Base-by-base conservation (phyloP, 2,888 invertebrate species). In the Penaeus monodon region DNA sequence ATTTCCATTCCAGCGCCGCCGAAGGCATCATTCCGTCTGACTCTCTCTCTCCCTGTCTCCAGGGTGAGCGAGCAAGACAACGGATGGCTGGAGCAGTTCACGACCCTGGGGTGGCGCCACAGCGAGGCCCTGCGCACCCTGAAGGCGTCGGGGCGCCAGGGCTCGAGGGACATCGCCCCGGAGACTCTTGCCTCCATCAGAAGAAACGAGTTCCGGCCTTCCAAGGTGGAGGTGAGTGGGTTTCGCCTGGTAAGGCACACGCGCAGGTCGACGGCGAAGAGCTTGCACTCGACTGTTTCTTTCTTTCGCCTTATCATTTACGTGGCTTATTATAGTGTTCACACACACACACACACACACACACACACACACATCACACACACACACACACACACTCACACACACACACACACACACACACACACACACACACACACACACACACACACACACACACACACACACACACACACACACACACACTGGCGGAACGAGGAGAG, bases 61-160 rank as follows among this genome's bases (percentile, higher is more conserved):
- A 89, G 89, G 89, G 89, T 89, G 63, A 77, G 85, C 57, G 89
- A 89, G 77, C 64, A 64, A 33, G 89, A 89, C 63, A 85, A 85
- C n/a, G 85, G 82, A 7, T 89, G 89, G 89, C 79, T 89, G 70
- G 89, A 89, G 73, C 89, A 89, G 79, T 89, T 87, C 82, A 89
- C 89, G 22, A 78, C 73, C 33, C 80, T 89, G 63, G 89, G 89
- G 2, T 89, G 89, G 89, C 87, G 87, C 29, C 89, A 89, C 82
- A 89, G 84, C 76, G 86, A 89, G 80, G 66, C 87, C 63, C 73
- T 89, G 33, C 70, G 87, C 20, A 82, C 74, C 38, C 87, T 89
- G 49, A 76, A 68, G 81, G 78, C 89, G 12, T 65, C 80, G 27
- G 85, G 83, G 17, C 81, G 89, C 64, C 89, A 89, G 70, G 87